phyloP scores from a whole-genome alignment of 64 coral and sea anemone genomes.

The Montipora sp. region DNA sequence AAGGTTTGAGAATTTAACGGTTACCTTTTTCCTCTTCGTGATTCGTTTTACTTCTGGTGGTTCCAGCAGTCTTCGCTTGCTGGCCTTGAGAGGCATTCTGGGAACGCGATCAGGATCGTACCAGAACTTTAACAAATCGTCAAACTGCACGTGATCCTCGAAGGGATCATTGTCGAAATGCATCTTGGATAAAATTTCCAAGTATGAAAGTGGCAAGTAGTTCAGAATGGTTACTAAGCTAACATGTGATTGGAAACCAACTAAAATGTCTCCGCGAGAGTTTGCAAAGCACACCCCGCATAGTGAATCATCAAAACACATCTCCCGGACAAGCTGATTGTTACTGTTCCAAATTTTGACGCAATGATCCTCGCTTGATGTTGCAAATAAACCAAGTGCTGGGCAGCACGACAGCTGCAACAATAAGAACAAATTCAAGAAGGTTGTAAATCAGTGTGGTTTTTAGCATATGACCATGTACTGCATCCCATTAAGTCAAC shows the following conservation, averaged over 20 bases:
- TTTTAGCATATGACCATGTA: too few relatives aligned
- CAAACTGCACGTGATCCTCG: slow-evolving; percentile 64
- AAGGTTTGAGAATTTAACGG: too few relatives aligned
- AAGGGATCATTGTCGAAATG: slow-evolving; percentile 63
- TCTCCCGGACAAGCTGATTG: slow-evolving; percentile 83
- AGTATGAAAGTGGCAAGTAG: slow-evolving; percentile 81
- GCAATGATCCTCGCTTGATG: slow-evolving; percentile 87
- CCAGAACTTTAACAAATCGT: slow-evolving; percentile 71
- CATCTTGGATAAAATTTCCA: slow-evolving; percentile 77
- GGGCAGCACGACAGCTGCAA: slow-evolving; percentile 84
- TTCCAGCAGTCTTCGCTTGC: slow-evolving; percentile 18
- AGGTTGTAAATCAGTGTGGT: too few relatives aligned
- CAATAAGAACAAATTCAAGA: not conserved
- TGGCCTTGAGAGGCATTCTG: slow-evolving; percentile 8
- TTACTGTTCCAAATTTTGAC: slow-evolving; percentile 96
- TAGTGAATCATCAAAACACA: slow-evolving; percentile 88
- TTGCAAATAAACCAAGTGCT: slow-evolving; percentile 83
- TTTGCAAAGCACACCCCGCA: slow-evolving; percentile 95
- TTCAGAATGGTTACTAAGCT: slow-evolving; percentile 84
- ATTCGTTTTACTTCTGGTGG: slow-evolving; percentile 9
- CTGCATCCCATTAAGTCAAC: too few relatives aligned
- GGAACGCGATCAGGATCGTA: slow-evolving; percentile 61
- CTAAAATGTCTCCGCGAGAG: slow-evolving; percentile 89
- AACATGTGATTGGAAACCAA: slow-evolving; percentile 94
- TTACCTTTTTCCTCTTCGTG: slow-evolving; percentile 26